Evolutionary conservation across 2,888 invertebrate genomes (phyloP), one percentile per base, ranked within the genome.

Genomic region (Dascillus cervinus): DNA sequence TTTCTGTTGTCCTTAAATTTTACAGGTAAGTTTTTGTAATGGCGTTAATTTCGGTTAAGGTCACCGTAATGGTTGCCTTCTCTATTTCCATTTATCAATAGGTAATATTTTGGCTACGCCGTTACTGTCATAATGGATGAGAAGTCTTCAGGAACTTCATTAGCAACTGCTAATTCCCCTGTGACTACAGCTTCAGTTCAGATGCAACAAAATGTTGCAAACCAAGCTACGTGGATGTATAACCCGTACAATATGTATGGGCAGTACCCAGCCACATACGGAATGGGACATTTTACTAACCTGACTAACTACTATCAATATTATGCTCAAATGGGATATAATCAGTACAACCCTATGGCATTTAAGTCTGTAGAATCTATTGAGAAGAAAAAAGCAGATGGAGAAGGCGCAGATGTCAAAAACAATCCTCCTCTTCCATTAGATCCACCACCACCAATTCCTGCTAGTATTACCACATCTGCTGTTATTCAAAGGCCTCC

Each of bases 381-480:
- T 30, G 53, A 48, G 25, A 41, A 43, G 13, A 44, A 41, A 19
- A 25, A 29, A 3, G 11, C 13, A 19, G 41, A 43, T 17, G 39
- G 47, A 10, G 38, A 44, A 26, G 43, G 34, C 26, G 39, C 46
- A 30, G 50, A 52, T 29, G 37, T 64, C 31, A 62, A 63, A 44
- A 59, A 63, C 29, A 60, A 59, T 47, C 61, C 75, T n/a, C 75
- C 76, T 34, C 59, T 75, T 38, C 77, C 77, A 9, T 68, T 74
- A 17, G 72, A 72, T 29, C 73, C 76, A 26, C 71, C 73, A 32
- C 71, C 70, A 26, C 62, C 66, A 9, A 47, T 59, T 11, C 37
- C 43, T 26, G 39, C 49, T 30, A 29, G 23, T 24, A 32, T 44
- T 29, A 21, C 72, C n/a, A n/a, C n/a, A n/a, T n/a, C 4, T 10